Evolutionary conservation across 2,888 invertebrate genomes (phyloP), one percentile per base, ranked within the genome.

Genomic region (Oligia fasciuncula): DNA sequence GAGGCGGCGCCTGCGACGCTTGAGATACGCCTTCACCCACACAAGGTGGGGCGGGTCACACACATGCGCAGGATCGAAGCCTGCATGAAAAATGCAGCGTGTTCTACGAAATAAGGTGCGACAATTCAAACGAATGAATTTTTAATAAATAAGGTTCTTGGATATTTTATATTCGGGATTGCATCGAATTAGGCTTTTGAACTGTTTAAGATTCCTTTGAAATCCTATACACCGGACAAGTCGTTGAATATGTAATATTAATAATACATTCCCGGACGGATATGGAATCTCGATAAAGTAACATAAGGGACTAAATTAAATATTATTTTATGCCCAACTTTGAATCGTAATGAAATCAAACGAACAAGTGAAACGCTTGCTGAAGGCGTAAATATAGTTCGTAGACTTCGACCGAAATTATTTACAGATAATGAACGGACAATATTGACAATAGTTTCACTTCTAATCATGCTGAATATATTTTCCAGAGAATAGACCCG

Each of bases 11-110:
- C 87, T 91, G 95, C 94, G 95, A 75, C 84, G 86, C 87, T 73
- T 85, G 89, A 93, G 92, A 85, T 92, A 93, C 95, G 95, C 95
- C 94, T 94, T 91, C 92, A 93, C 94, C 51, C 94, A 93, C 94
- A 93, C 94, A 90, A 71, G 79, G 83, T 79, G 76, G 79, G 77
- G 77, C 76, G 71, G 49, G 70, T 79, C 77, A 69, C 87, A 86
- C 82, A 85, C 88, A 89, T 85, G 89, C 90, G 89, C 79, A 91
- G 80, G 72, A 89, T 87, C 90, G 85, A 92, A 94, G 91, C 94
- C 94, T 95, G 94, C 95, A 93, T 95, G 95, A 96, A 96, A 88
- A 95, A 95, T 95, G 94, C 94, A 94, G 90, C 87, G 89, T 90
- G 89, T 91, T 90, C 92, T 90, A 91, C 90, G 87, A 91, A 92